Evolutionary conservation across 2,888 invertebrate genomes (phyloP), one percentile per base, ranked within the genome.

Genomic region (Caenorhabditis uteleia): DNA sequence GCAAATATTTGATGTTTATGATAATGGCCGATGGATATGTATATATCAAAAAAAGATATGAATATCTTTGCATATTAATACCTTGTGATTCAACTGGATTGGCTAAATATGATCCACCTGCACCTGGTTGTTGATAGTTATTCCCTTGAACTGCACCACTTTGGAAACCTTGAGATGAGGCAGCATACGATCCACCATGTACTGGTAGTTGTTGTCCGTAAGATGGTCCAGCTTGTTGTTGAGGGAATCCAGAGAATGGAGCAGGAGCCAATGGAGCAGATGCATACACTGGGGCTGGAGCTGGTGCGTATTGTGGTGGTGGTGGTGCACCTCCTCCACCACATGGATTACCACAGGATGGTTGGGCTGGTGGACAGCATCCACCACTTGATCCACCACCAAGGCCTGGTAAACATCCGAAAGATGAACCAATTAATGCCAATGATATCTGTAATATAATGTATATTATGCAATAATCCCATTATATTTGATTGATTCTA

Each of bases 321-420:
- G 59, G 53, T 26, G 46, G 47, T 7, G 60, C 60, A 16, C 54
- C 10, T 55, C 45, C 31, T 8, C 55, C 50, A 14, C 55, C 50
- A 23, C 62, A 67, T 53, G 70, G 67, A 42, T 62, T 62, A 42
- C 44, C 46, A 39, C 70, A 67, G 34, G 64, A 43, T 39, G 70
- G 64, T 21, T 55, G 48, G 27, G 70, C 39, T 36, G 60, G 51
- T 31, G 56, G 62, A 59, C 46, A 50, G 44, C 70, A 55, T 25
- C 61, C 55, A 8, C 62, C 45, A 18, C 49, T 48, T 12, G 38
- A 31, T 23, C 64, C 64, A 16, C 47, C 47, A 27, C 45, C 45
- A 23, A 56, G 57, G 21, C 62, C 62, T 3, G 64, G 64, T 10
- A 64, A 45, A 39, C 64, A 64, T 39, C 53, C 57, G 31, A 57